Base-by-base conservation (phyloP, 2,113 vertebrate species). In the Tetraodon nigroviridis region DNA sequence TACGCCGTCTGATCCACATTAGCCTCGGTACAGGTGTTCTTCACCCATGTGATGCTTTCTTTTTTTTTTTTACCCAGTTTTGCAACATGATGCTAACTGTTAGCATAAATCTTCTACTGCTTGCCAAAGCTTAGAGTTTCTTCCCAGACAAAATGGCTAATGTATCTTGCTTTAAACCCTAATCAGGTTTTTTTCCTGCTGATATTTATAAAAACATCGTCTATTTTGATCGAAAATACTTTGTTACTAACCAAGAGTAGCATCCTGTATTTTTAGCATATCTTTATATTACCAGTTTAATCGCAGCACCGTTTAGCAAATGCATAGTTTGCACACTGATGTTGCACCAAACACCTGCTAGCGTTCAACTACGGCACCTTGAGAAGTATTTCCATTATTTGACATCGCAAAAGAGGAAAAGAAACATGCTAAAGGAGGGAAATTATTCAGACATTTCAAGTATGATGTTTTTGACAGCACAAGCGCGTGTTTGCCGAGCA, bases 151-250 rank as follows among this genome's bases (percentile, higher is more conserved):
- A 67, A 74, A 27, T 3, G 1, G n/a, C n/a, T 4, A 37, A 37
- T 3, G 32, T 55, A 0, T 20, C 16, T 58, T 48, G 32, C 56
- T 68, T 55, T 45, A 11, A 32, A n/a, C 11, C 18, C 49, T 47
- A 22, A 21, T 49, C 13, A 27, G 24, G 24, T 27, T 27, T 27
- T 37, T 61, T 57, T 47, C 49, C 67, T 18, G 71, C 41, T 72
- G 32, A 63, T 82, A 84, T 84, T 85, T 84, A 79, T 78, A 19
- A 61, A 55, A 65, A 37, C 7, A 37, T 37, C 4, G 11, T 37
- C 8, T 37, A 8, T 61, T 51, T 68, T 50, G 6, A 27, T 17
- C 50, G 19, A 1, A 45, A 22, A 60, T 5, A 12, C 32, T 37
- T 11, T 42, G 5, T 40, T 20, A 46, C 64, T 48, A 67, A 60